These are phyloP conservation scores for Criorhina ranunculi DNA, from an alignment of 2,888 invertebrate genomes.

Conservation along the genomic window DNA sequence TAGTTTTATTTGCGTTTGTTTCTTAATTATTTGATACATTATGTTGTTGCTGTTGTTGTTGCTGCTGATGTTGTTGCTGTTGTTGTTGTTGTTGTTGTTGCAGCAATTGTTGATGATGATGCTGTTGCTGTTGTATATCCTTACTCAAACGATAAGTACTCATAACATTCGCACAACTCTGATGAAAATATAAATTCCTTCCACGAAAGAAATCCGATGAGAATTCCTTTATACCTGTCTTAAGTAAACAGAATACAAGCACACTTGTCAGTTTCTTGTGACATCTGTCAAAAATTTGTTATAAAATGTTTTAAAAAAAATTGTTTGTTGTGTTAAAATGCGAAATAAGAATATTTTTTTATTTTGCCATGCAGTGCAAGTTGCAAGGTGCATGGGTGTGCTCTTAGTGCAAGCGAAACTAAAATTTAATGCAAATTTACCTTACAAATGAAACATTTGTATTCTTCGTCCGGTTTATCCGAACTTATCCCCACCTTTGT, in stretches of 20 bases:
- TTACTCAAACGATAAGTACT: constrained; percentile 83
- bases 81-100: constrained; percentile 79
- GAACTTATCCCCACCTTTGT: constrained; percentile 84
- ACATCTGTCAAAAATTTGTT: constrained; percentile 3
- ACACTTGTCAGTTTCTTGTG: constrained; percentile 44
- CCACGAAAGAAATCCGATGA: constrained; percentile 83
- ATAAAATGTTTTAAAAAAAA: not conserved
- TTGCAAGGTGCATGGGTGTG: too few species aligned
- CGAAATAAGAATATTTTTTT: constrained; percentile 36
- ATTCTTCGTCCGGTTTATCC: constrained; percentile 86
- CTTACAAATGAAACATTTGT: constrained; percentile 91
- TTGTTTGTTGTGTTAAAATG: constrained; percentile 24
- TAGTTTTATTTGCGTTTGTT: not conserved
- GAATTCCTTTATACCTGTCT: constrained; percentile 85
- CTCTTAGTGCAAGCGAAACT: constrained; percentile 69
- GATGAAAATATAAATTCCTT: constrained; percentile 83
- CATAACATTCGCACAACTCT: constrained; percentile 84
- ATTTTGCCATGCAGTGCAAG: constrained; percentile 62
- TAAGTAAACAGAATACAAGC: constrained; percentile 69
- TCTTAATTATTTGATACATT: constrained; percentile 72
- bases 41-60: constrained; percentile 61
- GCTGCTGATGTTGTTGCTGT: constrained; percentile 79
- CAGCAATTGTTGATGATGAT: constrained; percentile 79
- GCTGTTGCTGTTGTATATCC: constrained; percentile 82
- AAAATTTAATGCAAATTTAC: constrained; percentile 84